These are phyloP conservation scores for Micrastur ruficollis DNA, from an alignment of 2,797 vertebrate genomes.

Conservation along the genomic window DNA sequence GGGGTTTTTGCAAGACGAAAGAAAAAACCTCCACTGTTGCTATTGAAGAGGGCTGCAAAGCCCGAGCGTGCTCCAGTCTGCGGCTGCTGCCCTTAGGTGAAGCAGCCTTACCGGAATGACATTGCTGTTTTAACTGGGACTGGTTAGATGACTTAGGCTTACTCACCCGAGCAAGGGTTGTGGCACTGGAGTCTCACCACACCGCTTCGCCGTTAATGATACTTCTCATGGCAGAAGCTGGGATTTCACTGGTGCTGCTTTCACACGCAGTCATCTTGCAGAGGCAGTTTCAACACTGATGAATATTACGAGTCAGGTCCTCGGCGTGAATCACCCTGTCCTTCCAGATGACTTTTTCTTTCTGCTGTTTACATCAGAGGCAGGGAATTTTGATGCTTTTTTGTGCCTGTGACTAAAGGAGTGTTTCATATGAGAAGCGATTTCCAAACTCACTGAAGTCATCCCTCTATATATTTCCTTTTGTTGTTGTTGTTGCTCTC, in stretches of 20 bases:
- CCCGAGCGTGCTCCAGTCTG: background rate
- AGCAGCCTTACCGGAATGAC: conserved; percentile 34
- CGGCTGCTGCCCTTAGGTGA: background rate
- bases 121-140: conserved; percentile 6
- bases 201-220: background rate
- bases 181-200: background rate
- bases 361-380: conserved; percentile 62
- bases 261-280: conserved; percentile 46
- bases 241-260: conserved; percentile 43
- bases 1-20: background rate
- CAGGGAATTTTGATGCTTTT: conserved; percentile 53
- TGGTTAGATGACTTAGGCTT: background rate
- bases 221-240: background rate
- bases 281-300: conserved; percentile 52
- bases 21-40: background rate
- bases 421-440: background rate
- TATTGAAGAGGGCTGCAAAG: background rate
- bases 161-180: conserved; percentile 14
- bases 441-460: conserved; percentile 52
- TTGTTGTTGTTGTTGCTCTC: conserved; percentile 33
- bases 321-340: conserved; percentile 51
- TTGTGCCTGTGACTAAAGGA: conserved; percentile 38
- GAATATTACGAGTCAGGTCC: conserved; percentile 45
- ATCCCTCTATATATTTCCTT: conserved; percentile 10
- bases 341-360: conserved; percentile 65